Base-by-base conservation (phyloP, 2,888 invertebrate genomes). In the Agonopterix alstromeriana region DNA sequence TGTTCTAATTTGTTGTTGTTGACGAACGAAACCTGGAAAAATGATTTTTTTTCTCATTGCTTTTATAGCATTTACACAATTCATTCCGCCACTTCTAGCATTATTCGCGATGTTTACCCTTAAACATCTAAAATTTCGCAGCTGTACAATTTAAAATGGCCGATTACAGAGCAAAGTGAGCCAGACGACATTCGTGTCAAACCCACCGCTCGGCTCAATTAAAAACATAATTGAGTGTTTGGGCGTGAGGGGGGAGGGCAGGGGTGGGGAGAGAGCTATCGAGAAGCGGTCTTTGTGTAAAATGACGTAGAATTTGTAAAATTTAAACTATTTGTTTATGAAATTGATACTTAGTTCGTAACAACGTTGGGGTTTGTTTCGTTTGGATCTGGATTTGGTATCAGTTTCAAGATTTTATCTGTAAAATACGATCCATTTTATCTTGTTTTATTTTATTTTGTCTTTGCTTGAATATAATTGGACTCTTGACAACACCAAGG, bases 141-240 rank as follows among this genome's bases (percentile, higher is more conserved):
- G 43, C 46, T 47, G 27, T 27, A 35, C 17, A 45, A 49, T 42
- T 43, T 46, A 49, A 62, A 59, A 59, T 58, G 52, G 56, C 27
- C 55, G 57, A 61, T 63, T 59, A 58, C 58, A 53, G 55, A 59
- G 54, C 55, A 54, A 59, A 59, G 53, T 58, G 55, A 55, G 52
- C 57, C 56, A 44, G 53, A 57, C 67, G 67, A 70, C 67, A 65
- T 63, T 65, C 70, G 67, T 69, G 80, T 79, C 82, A 81, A 73
- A 74, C 68, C 68, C 78, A 80, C 70, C 66, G 66, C 70, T 57
- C 65, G 65, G 70, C 65, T 77, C 79, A 82, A 83, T 82, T 82
- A 80, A 82, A 82, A 82, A 77, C 70, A 74, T 80, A 83, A 83
- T 83, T 77, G 79, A 75, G 73, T 75, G 70, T 76, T 78, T 73